Base-by-base conservation (phyloP, 2,888 invertebrate species). In the Campoletis raptor region DNA sequence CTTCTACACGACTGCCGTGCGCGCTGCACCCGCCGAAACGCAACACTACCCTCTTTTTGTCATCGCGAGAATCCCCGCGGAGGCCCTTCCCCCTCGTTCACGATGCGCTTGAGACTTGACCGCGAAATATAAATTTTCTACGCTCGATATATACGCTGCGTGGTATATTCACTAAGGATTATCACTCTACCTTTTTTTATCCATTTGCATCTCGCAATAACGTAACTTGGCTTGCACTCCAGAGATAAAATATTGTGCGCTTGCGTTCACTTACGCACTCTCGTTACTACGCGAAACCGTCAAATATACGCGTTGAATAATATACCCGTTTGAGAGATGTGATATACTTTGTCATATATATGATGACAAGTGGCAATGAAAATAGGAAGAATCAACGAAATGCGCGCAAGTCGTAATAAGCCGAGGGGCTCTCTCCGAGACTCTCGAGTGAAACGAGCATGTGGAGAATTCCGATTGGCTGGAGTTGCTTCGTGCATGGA, bases 381-480 rank as follows among this genome's bases (percentile, higher is more conserved):
- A 87, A 83, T 30, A 30, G 24, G 45, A 45, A 37, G 45, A 77
- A 24, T 61, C n/a, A 30, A 42, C 42, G 74, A 76, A 69, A 61
- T 54, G 82, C 85, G 77, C 85, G 85, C 64, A 64, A 54, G 67
- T 81, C 81, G 66, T 67, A 67, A 54, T 37, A 77, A 64, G 48
- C 45, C 30, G 67, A n/a, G 73, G 64, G 42, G 36, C 21, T 18
- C 36, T 24, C 37, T 72, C 42, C n/a, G 61, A 40, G 30, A 30
- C 40, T 73, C 57, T 77, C 77, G 72, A 73, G 80, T 80, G 87
- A 86, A 88, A 86, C 89, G 88, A 93, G 94, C 95, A 95, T 95
- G 95, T 95, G 95, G 95, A 95, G 91, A 92, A 86, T 91, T 87
- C 89, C 90, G 90, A 95, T 95, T 95, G 95, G 95, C 90, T 90